phyloP scores from a whole-genome alignment of 64 coral and sea anemone genomes.

The Acropora tenuis region DNA sequence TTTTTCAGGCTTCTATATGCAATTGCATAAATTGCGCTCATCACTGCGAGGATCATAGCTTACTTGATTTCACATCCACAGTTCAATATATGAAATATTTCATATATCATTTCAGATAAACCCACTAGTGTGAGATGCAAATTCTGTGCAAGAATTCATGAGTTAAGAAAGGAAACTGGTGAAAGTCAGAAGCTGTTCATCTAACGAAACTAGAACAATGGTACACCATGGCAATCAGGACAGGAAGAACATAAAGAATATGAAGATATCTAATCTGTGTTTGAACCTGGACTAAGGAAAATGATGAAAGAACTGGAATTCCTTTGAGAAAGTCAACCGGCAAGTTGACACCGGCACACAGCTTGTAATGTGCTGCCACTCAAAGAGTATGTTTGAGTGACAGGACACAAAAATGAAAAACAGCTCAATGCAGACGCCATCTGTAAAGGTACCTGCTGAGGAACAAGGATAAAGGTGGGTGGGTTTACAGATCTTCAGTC shows the following conservation, averaged over 20 bases:
- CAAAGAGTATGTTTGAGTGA: not conserved
- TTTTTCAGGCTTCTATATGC: no score
- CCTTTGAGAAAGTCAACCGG: not conserved
- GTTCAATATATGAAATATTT: no score
- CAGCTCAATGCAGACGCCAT: not conserved
- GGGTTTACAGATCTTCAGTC: not conserved
- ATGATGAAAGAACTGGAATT: not conserved
- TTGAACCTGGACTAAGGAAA: not conserved
- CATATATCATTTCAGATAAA: not conserved
- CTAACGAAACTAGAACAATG: not conserved
- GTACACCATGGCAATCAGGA: not conserved
- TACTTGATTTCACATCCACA: no score
- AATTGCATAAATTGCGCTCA: no score
- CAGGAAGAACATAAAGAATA: not conserved
- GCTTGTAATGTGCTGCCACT: not conserved
- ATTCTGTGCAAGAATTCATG: not conserved
- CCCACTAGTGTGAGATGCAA: not conserved
- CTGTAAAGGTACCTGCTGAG: not conserved
- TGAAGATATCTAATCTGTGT: not conserved
- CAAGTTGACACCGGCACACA: not conserved
- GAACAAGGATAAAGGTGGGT: not conserved
- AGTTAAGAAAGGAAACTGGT: not conserved
- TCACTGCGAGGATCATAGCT: no score
- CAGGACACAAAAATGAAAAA: not conserved
- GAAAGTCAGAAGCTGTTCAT: not conserved